Conservation (phyloP, 2,888 invertebrate species). For the Elysia crispata region DNA sequence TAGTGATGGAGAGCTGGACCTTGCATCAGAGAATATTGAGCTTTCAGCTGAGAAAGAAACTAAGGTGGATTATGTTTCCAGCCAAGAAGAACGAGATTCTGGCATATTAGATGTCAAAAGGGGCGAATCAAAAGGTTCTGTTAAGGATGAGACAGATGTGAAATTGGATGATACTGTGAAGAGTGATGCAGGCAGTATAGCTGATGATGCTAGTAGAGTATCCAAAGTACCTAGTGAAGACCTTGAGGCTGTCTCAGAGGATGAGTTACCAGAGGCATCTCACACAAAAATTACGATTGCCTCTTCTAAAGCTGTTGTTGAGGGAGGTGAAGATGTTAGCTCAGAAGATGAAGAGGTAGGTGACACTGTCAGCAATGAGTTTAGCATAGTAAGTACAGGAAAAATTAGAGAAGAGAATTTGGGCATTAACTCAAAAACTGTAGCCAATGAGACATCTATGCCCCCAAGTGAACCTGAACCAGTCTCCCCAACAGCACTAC, state of each 20-base stretch:
- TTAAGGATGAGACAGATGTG: slow-evolving; percentile 34
- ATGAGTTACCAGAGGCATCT: slow-evolving; percentile 36
- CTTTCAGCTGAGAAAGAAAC: too few relatives aligned
- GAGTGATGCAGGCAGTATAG: slow-evolving; percentile 41
- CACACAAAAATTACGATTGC: background rate
- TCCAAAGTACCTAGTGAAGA: slow-evolving; percentile 40
- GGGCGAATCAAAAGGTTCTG: background rate
- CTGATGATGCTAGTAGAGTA: slow-evolving; percentile 12
- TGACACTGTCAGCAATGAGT: background rate
- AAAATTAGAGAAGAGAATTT: too few relatives aligned
- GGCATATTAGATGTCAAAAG: background rate
- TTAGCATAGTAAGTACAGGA: too few relatives aligned
- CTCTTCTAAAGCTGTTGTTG: slow-evolving; percentile 21
- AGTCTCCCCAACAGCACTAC: background rate
- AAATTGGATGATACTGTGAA: slow-evolving; percentile 38
- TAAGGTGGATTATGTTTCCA: too few relatives aligned
- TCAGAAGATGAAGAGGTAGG: slow-evolving; percentile 42
- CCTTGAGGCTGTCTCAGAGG: slow-evolving; percentile 48
- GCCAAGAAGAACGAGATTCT: too few relatives aligned
- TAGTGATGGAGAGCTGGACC: slow-evolving; percentile 44
- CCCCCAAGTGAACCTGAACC: background rate
- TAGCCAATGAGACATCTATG: background rate
- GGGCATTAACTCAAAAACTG: background rate
- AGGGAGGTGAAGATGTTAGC: slow-evolving; percentile 39
- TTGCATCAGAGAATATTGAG: background rate